These are phyloP conservation scores for Fregata magnificens DNA, from an alignment of 2,113 vertebrate genomes.

Conservation along the genomic window DNA sequence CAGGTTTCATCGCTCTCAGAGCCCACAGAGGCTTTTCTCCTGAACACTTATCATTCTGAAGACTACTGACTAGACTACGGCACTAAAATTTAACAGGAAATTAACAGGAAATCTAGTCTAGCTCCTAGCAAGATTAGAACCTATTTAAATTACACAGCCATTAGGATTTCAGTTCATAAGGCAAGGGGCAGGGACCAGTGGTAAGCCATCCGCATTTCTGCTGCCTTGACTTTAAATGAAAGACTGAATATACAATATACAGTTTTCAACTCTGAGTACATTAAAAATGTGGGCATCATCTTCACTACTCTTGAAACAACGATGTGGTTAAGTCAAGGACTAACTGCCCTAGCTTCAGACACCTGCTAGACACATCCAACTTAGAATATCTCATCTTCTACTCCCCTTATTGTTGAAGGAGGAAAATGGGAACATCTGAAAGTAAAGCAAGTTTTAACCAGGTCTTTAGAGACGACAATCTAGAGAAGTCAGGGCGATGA, in stretches of 20 bases:
- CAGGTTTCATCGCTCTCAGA: neutral
- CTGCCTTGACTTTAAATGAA: neutral
- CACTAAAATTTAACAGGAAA: neutral
- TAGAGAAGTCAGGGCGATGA: neutral
- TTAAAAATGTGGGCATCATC: fast-evolving
- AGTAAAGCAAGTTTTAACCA: neutral
- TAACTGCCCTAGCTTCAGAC: neutral
- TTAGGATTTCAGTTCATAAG: neutral
- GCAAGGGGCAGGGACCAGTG: neutral
- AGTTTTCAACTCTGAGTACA: neutral
- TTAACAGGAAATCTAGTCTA: neutral
- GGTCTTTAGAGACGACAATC: neutral
- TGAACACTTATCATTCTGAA: neutral
- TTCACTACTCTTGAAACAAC: neutral
- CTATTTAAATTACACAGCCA: neutral
- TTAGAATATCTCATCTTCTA: neutral
- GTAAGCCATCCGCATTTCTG: neutral
- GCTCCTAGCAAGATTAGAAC: neutral
- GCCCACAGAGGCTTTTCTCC: neutral
- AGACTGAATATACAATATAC: fast-evolving
- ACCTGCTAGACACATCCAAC: neutral
- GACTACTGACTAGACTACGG: neutral
- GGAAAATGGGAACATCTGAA: neutral
- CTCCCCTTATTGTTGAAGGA: neutral
- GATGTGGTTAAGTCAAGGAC: neutral